Evolutionary conservation across 1,140 invertebrate genomes (phyloP).

Genomic region (Aplysia californica): DNA sequence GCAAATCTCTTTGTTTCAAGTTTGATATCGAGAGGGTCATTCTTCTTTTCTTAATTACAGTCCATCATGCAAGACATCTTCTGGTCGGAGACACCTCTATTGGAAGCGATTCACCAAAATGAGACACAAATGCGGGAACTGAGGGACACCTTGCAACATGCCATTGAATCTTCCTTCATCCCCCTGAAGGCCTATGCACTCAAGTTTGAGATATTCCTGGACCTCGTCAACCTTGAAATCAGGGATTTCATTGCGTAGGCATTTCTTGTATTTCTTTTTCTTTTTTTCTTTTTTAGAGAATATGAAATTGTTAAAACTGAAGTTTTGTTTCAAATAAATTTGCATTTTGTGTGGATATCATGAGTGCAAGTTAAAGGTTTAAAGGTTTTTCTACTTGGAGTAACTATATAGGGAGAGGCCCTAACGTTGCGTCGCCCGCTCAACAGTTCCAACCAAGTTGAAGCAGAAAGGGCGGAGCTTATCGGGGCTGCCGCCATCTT

Average conservation of each 20-base stretch:
- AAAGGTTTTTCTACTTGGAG: too few species aligned
- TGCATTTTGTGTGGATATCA: too few species aligned
- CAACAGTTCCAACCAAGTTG: too few species aligned
- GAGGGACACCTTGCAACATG: slow-evolving; percentile 58
- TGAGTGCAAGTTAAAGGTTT: too few species aligned
- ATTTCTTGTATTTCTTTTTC: neutral
- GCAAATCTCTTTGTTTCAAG: too few species aligned
- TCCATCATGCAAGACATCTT: slow-evolving; percentile 75
- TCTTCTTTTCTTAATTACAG: slow-evolving; percentile 63
- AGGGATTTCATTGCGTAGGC: slow-evolving; percentile 63
- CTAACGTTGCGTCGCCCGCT: too few species aligned
- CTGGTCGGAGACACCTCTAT: slow-evolving; percentile 75
- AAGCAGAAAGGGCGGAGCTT: too few species aligned
- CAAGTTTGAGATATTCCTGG: slow-evolving; percentile 63
- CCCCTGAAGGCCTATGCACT: slow-evolving; percentile 72
- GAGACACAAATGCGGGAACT: slow-evolving; percentile 72
- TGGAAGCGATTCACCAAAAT: slow-evolving; percentile 79
- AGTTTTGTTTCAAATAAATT: too few species aligned
- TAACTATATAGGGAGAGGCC: too few species aligned
- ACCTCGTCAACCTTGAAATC: slow-evolving; percentile 64
- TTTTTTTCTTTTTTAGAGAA: slow-evolving; percentile 38
- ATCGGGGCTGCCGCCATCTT: too few species aligned
- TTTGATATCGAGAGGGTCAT: too few species aligned
- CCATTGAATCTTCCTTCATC: slow-evolving; percentile 74
- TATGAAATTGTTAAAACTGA: too few species aligned